These are phyloP conservation scores for Endotricha flammealis DNA, from an alignment of 2,888 invertebrate genomes.

Conservation along the genomic window DNA sequence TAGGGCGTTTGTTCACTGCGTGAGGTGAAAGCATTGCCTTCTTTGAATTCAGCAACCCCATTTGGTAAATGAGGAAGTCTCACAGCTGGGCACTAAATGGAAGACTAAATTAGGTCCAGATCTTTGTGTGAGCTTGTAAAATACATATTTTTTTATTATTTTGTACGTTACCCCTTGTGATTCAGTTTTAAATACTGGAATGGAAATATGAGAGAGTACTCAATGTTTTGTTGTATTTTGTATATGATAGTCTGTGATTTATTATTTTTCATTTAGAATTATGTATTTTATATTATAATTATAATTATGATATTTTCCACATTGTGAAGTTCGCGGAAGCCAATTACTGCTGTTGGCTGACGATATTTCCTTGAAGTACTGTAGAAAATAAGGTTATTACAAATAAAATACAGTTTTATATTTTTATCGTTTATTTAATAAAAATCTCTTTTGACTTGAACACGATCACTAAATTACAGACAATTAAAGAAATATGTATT, in stretches of 20 bases:
- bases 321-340: too few species aligned
- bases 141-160: constrained; percentile 5
- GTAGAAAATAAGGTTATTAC: too few species aligned
- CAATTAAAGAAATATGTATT: constrained; percentile 61
- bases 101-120: constrained; percentile 34
- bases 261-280: too few species aligned
- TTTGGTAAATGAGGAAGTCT: constrained; percentile 39
- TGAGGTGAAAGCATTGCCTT: constrained; percentile 44
- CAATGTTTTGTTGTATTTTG: not conserved
- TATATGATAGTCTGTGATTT: too few species aligned
- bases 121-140: constrained; percentile 16
- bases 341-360: too few species aligned
- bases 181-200: not conserved
- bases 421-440: constrained; percentile 69
- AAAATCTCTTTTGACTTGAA: constrained; percentile 78
- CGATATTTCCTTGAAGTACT: too few species aligned
- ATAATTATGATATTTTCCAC: too few species aligned
- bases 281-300: too few species aligned
- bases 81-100: constrained; percentile 35
- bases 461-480: constrained; percentile 78
- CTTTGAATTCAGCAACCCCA: constrained; percentile 33
- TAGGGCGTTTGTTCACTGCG: constrained; percentile 46
- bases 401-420: constrained; percentile 27
- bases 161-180: constrained; percentile 5
- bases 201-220: not conserved